phyloP scores from a whole-genome alignment of 2,113 vertebrate genomes.

The Corynorhinus townsendii region DNA sequence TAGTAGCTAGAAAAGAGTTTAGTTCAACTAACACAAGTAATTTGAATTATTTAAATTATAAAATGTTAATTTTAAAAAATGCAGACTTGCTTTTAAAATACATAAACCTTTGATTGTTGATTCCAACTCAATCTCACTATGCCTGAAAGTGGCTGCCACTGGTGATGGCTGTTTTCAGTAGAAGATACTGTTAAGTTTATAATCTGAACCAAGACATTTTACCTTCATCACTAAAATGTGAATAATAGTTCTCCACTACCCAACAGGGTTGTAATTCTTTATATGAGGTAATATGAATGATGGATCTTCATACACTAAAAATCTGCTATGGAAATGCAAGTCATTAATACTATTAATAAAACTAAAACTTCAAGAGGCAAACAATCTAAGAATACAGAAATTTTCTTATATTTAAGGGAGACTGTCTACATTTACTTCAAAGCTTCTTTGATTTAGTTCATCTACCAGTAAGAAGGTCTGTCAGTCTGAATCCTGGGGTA shows the following conservation, averaged over 20 bases:
- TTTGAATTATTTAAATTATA: slow-evolving; percentile 34
- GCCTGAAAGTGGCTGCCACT: not conserved
- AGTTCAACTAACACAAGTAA: not conserved
- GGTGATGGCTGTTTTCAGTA: not conserved
- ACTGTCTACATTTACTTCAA: not conserved
- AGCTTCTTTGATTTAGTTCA: not conserved
- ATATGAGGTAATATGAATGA: not conserved
- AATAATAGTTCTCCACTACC: not conserved
- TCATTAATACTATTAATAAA: not conserved
- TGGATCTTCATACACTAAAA: not conserved
- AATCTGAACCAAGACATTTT: not conserved
- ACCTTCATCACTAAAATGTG: not conserved
- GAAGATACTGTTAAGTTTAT: not conserved
- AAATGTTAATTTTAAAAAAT: slow-evolving; percentile 33
- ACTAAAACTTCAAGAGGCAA: not conserved
- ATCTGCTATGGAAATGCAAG: not conserved
- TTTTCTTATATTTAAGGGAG: not conserved
- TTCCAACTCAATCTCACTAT: not conserved
- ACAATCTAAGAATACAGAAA: not conserved
- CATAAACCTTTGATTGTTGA: not conserved
- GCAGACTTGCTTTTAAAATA: slow-evolving; percentile 1
- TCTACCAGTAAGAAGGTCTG: not conserved
- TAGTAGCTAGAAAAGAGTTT: not conserved
- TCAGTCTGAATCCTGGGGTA: not conserved
- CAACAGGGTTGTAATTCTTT: not conserved